Evolutionary conservation across 2,888 invertebrate genomes (phyloP).

Genomic region (Camptogramma bilineatum): DNA sequence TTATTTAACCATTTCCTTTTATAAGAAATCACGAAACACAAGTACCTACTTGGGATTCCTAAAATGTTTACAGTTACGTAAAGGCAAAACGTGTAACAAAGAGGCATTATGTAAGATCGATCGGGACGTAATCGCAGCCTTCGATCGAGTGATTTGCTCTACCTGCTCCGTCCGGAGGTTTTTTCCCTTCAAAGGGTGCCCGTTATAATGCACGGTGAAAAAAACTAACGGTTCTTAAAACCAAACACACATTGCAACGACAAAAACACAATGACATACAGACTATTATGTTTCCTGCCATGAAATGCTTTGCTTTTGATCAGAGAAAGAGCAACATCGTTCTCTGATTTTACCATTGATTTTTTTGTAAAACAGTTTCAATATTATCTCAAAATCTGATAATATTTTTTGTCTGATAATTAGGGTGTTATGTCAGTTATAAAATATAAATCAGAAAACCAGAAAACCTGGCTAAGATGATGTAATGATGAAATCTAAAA

Average conservation of each 20-base stretch:
- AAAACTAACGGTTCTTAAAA: constrained; percentile 77
- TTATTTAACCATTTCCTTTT: constrained; percentile 27
- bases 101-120: constrained; percentile 69
- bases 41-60: constrained; percentile 36
- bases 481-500: too few species aligned
- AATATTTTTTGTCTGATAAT: too few species aligned
- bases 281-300: constrained; percentile 75
- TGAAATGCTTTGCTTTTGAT: constrained; percentile 62
- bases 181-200: constrained; percentile 77
- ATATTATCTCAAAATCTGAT: background rate
- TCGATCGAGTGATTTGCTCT: constrained; percentile 77
- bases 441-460: background rate
- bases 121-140: constrained; percentile 69
- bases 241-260: constrained; percentile 79
- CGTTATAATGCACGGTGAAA: constrained; percentile 70
- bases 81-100: constrained; percentile 61
- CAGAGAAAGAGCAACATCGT: constrained; percentile 45
- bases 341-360: constrained; percentile 4
- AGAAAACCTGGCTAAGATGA: too few species aligned
- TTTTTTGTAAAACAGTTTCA: background rate
- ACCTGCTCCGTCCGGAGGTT: constrained; percentile 72
- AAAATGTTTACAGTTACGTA: constrained; percentile 67
- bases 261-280: constrained; percentile 79
- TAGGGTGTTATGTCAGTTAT: background rate
- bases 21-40: constrained; percentile 22